Conservation (phyloP, 2,113 vertebrate species). For the Meriones unguiculatus region DNA sequence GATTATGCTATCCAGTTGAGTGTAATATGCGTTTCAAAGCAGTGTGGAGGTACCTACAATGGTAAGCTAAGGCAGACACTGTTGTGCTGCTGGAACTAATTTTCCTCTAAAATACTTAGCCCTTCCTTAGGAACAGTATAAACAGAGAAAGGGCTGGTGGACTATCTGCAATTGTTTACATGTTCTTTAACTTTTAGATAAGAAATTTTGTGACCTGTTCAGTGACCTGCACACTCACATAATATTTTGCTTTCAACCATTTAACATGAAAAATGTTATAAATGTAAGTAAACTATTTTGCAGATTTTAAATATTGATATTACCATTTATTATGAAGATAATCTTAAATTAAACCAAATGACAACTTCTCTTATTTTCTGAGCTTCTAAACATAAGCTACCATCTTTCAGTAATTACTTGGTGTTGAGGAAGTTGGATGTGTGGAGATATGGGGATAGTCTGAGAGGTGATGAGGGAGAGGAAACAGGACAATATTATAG, state of each 20-base stretch:
- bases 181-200: background rate
- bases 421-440: background rate
- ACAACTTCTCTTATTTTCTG: background rate
- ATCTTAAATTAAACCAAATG: background rate
- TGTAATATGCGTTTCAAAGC: background rate
- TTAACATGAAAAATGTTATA: background rate
- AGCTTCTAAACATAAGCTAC: background rate
- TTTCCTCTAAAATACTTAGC: background rate
- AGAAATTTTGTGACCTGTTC: background rate
- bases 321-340: slow-evolving; percentile 1
- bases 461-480: background rate
- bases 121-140: background rate
- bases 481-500: background rate
- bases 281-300: background rate
- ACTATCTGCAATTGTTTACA: background rate
- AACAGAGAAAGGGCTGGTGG: background rate
- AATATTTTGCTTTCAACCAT: background rate
- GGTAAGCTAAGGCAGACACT: background rate
- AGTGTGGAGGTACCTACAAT: background rate
- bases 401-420: background rate
- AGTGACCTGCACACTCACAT: background rate
- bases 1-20: background rate
- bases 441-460: background rate
- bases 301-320: background rate
- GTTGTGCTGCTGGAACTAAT: background rate